Evolutionary conservation across 2,888 invertebrate species (phyloP).

Genomic region (Apamea sordens): DNA sequence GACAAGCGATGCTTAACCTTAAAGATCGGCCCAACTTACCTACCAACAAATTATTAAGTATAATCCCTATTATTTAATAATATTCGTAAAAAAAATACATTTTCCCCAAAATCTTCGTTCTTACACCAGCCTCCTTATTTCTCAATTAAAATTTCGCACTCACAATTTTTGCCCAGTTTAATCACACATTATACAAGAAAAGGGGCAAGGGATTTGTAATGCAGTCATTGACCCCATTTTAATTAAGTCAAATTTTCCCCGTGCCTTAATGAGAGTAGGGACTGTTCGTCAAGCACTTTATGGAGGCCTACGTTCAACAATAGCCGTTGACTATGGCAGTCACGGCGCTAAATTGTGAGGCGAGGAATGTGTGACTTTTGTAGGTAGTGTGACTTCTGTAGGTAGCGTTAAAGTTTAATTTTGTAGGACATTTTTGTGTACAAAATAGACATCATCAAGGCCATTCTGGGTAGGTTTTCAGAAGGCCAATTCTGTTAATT

Average conservation of each 20-base stretch:
- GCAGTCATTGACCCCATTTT: conserved; percentile 56
- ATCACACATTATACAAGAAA: conserved; percentile 39
- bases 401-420: background rate
- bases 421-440: conserved; percentile 4
- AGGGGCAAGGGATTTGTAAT: conserved; percentile 55
- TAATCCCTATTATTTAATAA: background rate
- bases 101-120: background rate
- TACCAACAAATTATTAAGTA: background rate
- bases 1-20: background rate
- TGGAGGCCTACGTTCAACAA: conserved; percentile 54
- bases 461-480: background rate
- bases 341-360: conserved; percentile 46
- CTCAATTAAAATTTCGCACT: conserved; percentile 24
- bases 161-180: conserved; percentile 40
- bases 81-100: background rate
- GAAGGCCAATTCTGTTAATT: background rate
- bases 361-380: conserved; percentile 37
- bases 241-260: conserved; percentile 57
- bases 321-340: conserved; percentile 43
- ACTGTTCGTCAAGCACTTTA: conserved; percentile 59
- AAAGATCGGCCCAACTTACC: background rate
- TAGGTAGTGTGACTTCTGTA: conserved; percentile 7
- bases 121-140: background rate
- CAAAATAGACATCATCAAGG: background rate
- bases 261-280: conserved; percentile 59